Conservation (phyloP, 2,888 invertebrate species). For the Drosophila fungiperda region DNA sequence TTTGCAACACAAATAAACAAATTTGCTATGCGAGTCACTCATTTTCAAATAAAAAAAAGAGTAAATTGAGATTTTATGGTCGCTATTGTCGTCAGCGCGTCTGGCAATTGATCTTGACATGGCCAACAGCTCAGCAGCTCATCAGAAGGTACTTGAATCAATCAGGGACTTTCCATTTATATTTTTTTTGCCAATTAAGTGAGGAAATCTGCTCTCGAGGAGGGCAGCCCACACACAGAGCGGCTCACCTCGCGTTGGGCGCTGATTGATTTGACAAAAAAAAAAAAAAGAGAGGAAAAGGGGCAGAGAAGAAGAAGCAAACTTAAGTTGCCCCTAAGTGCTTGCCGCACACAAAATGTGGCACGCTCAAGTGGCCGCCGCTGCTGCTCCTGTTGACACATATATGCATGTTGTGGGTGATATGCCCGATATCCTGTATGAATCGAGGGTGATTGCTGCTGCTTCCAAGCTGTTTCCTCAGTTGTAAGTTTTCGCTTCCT, state of each 20-base stretch:
- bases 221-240: slow-evolving; percentile 50
- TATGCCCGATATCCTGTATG: slow-evolving; percentile 67
- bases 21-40: slow-evolving; percentile 14
- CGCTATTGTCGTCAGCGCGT: slow-evolving; percentile 44
- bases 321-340: slow-evolving; percentile 71
- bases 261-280: slow-evolving; percentile 71
- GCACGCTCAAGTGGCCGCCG: slow-evolving; percentile 62
- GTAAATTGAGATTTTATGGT: slow-evolving; percentile 22
- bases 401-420: slow-evolving; percentile 50
- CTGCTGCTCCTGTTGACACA: slow-evolving; percentile 64
- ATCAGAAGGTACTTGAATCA: slow-evolving; percentile 53
- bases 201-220: slow-evolving; percentile 67
- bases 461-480: slow-evolving; percentile 70
- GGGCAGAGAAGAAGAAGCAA: slow-evolving; percentile 4
- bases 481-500: slow-evolving; percentile 83
- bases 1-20: slow-evolving; percentile 76
- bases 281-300: not conserved
- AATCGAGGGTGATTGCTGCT: slow-evolving; percentile 33
- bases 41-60: not conserved
- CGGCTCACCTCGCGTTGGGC: slow-evolving; percentile 27
- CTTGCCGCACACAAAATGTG: slow-evolving; percentile 43
- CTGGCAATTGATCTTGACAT: slow-evolving; percentile 45
- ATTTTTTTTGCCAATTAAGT: slow-evolving; percentile 65
- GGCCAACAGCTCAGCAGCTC: slow-evolving; percentile 6
- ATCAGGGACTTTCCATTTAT: slow-evolving; percentile 37